Percentiles rank a stretch among this genome's conserved stretches.
Evolutionary conservation across 2,113 vertebrate species (phyloP).

Genomic region (Colossoma macropomum): DNA sequence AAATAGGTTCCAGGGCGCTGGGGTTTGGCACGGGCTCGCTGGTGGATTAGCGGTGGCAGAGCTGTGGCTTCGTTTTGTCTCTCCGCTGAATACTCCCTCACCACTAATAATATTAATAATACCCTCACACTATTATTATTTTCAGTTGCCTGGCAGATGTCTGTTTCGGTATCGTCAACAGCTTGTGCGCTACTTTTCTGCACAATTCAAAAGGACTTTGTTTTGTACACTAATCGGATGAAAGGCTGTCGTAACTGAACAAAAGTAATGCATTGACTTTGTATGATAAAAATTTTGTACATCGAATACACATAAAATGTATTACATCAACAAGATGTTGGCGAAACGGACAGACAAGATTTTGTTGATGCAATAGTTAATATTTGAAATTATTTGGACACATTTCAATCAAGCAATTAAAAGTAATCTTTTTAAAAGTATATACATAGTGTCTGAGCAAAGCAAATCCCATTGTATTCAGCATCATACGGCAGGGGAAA

Average conservation of each 20-base stretch:
- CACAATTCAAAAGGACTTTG: neutral
- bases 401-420: too few relatives aligned
- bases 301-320: too few relatives aligned
- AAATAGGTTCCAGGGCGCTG: constrained; percentile 3
- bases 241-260: neutral
- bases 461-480: too few relatives aligned
- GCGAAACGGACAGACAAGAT: too few relatives aligned
- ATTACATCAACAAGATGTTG: too few relatives aligned
- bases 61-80: neutral
- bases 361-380: too few relatives aligned
- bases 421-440: too few relatives aligned
- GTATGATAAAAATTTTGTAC: too few relatives aligned
- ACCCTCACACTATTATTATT: constrained; percentile 9
- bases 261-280: neutral
- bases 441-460: too few relatives aligned
- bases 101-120: constrained; percentile 26
- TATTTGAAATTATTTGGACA: too few relatives aligned
- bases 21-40: neutral
- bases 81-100: neutral
- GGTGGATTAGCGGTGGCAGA: neutral
- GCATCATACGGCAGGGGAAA: too few relatives aligned
- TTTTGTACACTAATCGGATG: neutral
- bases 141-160: constrained; percentile 10
- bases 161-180: neutral
- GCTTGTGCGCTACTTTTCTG: neutral